These are phyloP conservation scores for Leptosomus discolor DNA, from an alignment of 2,113 vertebrate genomes.

Conservation along the genomic window DNA sequence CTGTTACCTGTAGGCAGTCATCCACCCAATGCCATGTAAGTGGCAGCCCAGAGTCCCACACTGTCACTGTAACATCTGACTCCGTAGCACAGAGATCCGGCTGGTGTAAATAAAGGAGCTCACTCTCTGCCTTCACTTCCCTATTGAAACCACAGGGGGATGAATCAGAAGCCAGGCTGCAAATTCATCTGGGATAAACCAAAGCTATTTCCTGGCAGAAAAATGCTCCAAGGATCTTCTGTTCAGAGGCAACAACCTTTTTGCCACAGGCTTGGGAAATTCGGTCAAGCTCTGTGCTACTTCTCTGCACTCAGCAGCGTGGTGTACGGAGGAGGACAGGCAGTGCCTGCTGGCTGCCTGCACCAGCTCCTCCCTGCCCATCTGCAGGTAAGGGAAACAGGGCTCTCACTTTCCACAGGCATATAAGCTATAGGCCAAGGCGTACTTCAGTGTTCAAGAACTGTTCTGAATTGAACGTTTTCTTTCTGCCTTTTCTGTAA, in stretches of 20 bases:
- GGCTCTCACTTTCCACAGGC: background rate
- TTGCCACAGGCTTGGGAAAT: background rate
- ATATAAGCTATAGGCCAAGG: background rate
- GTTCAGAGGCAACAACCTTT: background rate
- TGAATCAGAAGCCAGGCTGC: background rate
- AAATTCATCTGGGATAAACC: background rate
- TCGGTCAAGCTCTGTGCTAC: background rate
- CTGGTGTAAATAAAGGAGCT: background rate
- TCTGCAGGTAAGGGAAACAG: background rate
- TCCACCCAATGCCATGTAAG: accelerated
- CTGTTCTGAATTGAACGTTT: background rate
- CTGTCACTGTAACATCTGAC: background rate
- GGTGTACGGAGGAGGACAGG: background rate
- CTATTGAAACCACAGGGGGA: background rate
- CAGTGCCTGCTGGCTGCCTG: background rate
- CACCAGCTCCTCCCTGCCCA: background rate
- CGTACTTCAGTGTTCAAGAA: background rate
- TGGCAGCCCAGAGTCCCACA: background rate
- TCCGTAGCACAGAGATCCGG: background rate
- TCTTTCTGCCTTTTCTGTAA: background rate
- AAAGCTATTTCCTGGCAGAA: background rate
- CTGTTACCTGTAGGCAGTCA: background rate
- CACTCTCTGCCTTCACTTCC: background rate
- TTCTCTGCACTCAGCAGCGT: background rate
- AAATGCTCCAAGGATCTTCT: background rate